phyloP scores from a whole-genome alignment of 2,888 invertebrate species.

The Globia sparganii region DNA sequence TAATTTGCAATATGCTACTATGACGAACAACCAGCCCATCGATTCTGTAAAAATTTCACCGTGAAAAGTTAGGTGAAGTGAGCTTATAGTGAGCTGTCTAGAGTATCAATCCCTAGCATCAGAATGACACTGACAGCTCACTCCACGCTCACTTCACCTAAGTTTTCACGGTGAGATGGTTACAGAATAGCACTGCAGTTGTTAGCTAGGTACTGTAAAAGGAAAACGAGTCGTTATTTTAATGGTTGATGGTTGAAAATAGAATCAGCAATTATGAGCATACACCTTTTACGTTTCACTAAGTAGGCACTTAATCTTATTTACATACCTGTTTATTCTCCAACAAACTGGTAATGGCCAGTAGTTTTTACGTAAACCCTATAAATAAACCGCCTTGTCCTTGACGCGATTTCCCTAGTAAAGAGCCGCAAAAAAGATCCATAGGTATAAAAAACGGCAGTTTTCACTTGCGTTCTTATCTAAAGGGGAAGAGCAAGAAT shows the following conservation, averaged over 20 bases:
- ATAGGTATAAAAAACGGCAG: slow-evolving; percentile 21
- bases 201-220: neutral
- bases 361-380: neutral
- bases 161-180: too few species aligned
- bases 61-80: too few species aligned
- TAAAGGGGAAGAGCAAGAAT: slow-evolving; percentile 27
- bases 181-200: too few species aligned
- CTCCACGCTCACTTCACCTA: too few species aligned
- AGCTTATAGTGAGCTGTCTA: too few species aligned
- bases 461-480: slow-evolving; percentile 38
- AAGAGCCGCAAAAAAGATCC: slow-evolving; percentile 4
- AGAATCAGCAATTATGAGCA: neutral
- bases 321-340: neutral
- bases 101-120: too few species aligned
- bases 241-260: neutral
- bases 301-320: neutral
- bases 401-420: neutral
- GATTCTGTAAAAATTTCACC: too few species aligned
- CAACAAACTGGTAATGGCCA: neutral
- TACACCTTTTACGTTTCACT: neutral
- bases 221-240: neutral
- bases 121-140: too few species aligned
- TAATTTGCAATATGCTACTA: neutral
- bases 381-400: neutral
- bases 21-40: neutral